Percentiles rank a stretch among this genome's conserved stretches.
phyloP scores from a whole-genome alignment of 1,140 invertebrate species.

The Nephotettix cincticeps region DNA sequence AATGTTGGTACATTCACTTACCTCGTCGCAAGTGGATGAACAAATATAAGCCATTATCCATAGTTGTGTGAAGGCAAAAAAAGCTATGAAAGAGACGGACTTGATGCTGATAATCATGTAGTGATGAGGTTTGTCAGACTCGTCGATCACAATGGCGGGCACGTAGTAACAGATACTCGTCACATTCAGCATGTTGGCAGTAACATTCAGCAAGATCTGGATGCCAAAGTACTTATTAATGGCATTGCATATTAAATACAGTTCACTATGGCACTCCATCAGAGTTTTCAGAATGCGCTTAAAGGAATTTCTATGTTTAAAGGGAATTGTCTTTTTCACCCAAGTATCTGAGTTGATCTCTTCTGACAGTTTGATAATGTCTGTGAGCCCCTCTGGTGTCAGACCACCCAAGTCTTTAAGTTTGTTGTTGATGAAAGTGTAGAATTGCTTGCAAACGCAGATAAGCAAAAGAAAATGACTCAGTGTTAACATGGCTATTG shows the following conservation, averaged over 20 bases:
- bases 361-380: constrained; percentile 7
- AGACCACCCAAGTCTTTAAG: not conserved
- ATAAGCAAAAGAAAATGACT: constrained; percentile 10
- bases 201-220: constrained; percentile 9
- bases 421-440: constrained; percentile 3
- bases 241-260: not conserved
- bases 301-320: not conserved
- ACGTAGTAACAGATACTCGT: constrained; percentile 29
- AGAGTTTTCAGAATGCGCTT: not conserved
- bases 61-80: constrained; percentile 4
- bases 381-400: not conserved
- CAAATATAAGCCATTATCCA: constrained; percentile 19
- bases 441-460: not conserved
- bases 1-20: no score
- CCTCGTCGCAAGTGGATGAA: constrained; percentile 21
- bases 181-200: constrained; percentile 22
- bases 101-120: constrained; percentile 25
- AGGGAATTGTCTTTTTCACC: not conserved
- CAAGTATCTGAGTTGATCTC: not conserved
- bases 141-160: constrained; percentile 20
- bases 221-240: constrained; percentile 24
- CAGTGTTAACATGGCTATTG: constrained; percentile 11
- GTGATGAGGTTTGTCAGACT: constrained; percentile 1
- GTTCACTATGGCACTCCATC: not conserved
- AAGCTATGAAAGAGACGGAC: constrained; percentile 9